A percentile compares a stretch with the other conserved stretches of the same genome.
phyloP scores from a whole-genome alignment of 2,113 vertebrate species.

The Oncorhynchus kisutch region DNA sequence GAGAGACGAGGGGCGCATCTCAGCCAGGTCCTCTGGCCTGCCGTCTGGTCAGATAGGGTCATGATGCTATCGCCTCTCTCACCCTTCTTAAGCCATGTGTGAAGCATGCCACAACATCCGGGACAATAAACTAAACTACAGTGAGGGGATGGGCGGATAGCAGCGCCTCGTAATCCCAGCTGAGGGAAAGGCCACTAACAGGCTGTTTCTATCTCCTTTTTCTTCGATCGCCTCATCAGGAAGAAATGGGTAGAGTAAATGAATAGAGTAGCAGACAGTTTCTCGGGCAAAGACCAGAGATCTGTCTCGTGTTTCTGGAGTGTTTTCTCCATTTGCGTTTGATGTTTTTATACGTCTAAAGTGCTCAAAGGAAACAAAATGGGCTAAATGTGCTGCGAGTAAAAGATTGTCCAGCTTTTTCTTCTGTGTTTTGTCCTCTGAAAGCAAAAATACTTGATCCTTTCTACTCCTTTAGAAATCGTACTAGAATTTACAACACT shows the following conservation, averaged over 20 bases:
- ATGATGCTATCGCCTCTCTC: slow-evolving; percentile 40
- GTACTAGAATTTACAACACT: too few relatives aligned
- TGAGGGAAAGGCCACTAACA: slow-evolving; percentile 29
- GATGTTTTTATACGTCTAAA: too few relatives aligned
- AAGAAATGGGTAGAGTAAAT: slow-evolving; percentile 44
- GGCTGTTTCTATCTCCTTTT: slow-evolving; percentile 21
- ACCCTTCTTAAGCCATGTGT: not conserved
- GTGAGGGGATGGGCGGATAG: slow-evolving; percentile 33
- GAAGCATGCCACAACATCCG: not conserved
- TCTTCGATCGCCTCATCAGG: slow-evolving; percentile 41
- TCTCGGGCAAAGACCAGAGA: too few relatives aligned
- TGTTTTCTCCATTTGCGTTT: too few relatives aligned
- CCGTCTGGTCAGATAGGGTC: slow-evolving; percentile 7
- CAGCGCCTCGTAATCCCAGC: slow-evolving; percentile 48
- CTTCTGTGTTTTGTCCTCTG: too few relatives aligned
- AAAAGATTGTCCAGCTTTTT: too few relatives aligned
- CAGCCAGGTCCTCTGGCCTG: slow-evolving; percentile 6
- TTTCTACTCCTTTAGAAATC: too few relatives aligned
- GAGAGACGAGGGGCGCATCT: not conserved
- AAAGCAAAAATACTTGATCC: too few relatives aligned
- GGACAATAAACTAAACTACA: slow-evolving; percentile 55
- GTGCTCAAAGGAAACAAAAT: too few relatives aligned
- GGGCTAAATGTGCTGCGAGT: too few relatives aligned
- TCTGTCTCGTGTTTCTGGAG: too few relatives aligned
- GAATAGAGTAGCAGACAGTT: slow-evolving; percentile 13